Percentiles rank a stretch among this genome's conserved stretches.
phyloP scores from a whole-genome alignment of 2,888 invertebrate genomes.

The Diachrysia chrysitis region DNA sequence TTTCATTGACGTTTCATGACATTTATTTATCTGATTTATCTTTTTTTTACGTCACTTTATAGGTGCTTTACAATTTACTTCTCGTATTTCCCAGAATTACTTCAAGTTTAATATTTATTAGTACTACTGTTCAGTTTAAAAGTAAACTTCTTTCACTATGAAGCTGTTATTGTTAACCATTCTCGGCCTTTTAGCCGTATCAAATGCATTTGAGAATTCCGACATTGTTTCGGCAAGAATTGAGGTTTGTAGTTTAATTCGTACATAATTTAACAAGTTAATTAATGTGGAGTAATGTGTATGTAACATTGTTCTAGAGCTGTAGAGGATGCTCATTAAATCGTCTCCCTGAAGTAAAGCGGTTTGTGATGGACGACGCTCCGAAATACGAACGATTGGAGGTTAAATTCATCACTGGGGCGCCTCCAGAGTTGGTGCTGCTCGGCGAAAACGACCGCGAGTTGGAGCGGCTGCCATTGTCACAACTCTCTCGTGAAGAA shows the following conservation, averaged over 20 bases:
- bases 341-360: constrained; percentile 90
- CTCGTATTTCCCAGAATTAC: not conserved
- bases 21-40: too few relatives aligned
- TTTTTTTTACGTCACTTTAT: not conserved
- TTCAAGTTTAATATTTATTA: not conserved
- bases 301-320: constrained; percentile 86
- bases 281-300: not conserved
- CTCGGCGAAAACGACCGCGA: constrained; percentile 89
- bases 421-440: constrained; percentile 90
- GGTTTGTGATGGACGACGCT: constrained; percentile 92
- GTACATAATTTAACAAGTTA: not conserved
- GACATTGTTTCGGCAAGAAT: constrained; percentile 83
- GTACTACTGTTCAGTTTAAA: constrained; percentile 9
- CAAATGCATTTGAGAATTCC: constrained; percentile 69
- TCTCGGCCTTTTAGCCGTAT: constrained; percentile 61
- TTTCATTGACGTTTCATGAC: too few relatives aligned
- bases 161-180: constrained; percentile 60
- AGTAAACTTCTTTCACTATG: constrained; percentile 53
- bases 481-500: constrained; percentile 88
- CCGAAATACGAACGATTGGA: constrained; percentile 90
- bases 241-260: constrained; percentile 70
- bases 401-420: constrained; percentile 91
- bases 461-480: constrained; percentile 90
- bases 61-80: too few relatives aligned
- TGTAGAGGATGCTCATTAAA: constrained; percentile 92